Evolutionary conservation across 2,797 vertebrate genomes (phyloP).

Genomic region (Natrix natrix): DNA sequence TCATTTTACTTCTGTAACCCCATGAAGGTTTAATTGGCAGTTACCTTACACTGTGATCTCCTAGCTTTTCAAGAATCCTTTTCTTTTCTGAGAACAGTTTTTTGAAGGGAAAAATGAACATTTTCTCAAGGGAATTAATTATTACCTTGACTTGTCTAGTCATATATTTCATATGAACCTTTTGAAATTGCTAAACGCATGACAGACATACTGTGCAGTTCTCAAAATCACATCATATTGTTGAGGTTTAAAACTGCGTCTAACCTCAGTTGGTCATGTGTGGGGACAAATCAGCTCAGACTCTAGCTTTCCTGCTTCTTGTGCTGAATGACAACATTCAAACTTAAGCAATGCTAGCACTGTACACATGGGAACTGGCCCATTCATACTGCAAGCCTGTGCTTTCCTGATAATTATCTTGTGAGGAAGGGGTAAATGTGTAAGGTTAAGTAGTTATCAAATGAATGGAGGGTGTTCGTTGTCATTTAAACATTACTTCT

Average conservation of each 20-base stretch:
- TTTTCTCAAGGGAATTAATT: conserved; percentile 71
- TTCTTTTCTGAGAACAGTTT: conserved; percentile 56
- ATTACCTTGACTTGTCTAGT: conserved; percentile 72
- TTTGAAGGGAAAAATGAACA: conserved; percentile 50
- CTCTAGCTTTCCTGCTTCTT: conserved; percentile 5
- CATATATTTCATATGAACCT: conserved; percentile 68
- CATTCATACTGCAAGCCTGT: conserved; percentile 1
- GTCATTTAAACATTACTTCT: conserved; percentile 39
- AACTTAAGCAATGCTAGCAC: conserved; percentile 28
- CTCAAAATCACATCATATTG: conserved; percentile 54
- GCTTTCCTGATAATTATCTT: conserved; percentile 14
- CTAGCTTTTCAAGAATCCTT: conserved; percentile 65
- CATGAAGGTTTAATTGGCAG: conserved; percentile 71
- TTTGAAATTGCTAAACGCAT: conserved; percentile 68
- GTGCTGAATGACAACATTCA: conserved; percentile 52
- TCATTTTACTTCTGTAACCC: conserved; percentile 57
- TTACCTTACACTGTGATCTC: conserved; percentile 64
- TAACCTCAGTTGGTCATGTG: conserved; percentile 43
- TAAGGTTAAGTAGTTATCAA: conserved; percentile 12
- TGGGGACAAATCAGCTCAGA: not conserved
- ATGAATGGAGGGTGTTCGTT: conserved; percentile 23
- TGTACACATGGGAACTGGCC: not conserved
- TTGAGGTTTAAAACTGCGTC: conserved; percentile 44
- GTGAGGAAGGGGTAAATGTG: conserved; percentile 28
- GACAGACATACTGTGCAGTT: conserved; percentile 57